These are phyloP conservation scores for Anhinga anhinga DNA, from an alignment of 2,113 vertebrate genomes.

Conservation along the genomic window DNA sequence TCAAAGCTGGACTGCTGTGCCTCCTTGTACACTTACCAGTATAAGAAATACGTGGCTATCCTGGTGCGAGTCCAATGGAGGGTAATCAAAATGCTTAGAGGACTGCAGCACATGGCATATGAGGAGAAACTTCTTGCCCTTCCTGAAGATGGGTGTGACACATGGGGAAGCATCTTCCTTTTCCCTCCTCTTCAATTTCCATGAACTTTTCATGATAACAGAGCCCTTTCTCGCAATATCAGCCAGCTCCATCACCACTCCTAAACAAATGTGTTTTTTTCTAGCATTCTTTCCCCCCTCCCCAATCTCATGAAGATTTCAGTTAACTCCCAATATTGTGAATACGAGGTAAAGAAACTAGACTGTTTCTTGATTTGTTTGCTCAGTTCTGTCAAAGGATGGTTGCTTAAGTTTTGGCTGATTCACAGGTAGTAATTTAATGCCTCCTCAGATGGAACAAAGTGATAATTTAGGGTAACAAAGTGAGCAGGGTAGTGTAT, in stretches of 20 bases:
- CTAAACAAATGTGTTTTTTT: neutral
- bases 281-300: neutral
- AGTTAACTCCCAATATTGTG: neutral
- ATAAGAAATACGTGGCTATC: neutral
- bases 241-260: neutral
- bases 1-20: neutral
- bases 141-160: neutral
- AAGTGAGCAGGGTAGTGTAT: neutral
- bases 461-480: neutral
- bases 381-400: neutral
- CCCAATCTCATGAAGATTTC: neutral
- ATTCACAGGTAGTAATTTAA: neutral
- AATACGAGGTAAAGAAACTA: neutral
- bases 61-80: neutral
- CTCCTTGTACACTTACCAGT: neutral
- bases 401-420: neutral
- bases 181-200: neutral
- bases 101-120: neutral
- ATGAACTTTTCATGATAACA: neutral
- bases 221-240: neutral
- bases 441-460: neutral
- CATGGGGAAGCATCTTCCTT: neutral
- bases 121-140: neutral
- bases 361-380: neutral
- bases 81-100: neutral